phyloP scores from a whole-genome alignment of 2,888 invertebrate species.

The Apeira syringaria region DNA sequence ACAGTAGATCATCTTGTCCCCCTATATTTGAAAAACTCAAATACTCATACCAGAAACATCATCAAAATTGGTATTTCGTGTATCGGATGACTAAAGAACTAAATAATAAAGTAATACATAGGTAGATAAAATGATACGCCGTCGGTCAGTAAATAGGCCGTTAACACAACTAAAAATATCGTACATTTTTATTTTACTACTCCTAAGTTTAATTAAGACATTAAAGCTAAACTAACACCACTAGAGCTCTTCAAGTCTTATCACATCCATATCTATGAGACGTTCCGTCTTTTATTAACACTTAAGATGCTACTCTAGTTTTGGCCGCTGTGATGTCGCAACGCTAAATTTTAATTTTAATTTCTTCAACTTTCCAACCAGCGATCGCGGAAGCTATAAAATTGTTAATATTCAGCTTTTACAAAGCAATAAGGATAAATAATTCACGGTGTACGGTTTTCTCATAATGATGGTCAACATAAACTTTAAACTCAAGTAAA shows the following conservation, averaged over 20 bases:
- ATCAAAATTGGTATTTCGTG: no score
- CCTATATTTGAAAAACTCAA: no score
- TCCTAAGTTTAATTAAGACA: conserved; percentile 8
- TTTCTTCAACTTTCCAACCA: conserved; percentile 16
- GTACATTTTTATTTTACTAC: conserved; percentile 8
- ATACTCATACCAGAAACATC: no score
- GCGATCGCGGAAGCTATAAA: conserved; percentile 19
- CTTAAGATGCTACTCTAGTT: background rate
- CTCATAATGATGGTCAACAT: conserved; percentile 17
- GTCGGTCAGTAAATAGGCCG: background rate
- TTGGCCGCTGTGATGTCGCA: conserved; percentile 2
- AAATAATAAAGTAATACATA: no score
- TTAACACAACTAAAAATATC: background rate
- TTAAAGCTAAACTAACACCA: conserved; percentile 6
- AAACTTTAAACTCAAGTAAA: conserved; percentile 17
- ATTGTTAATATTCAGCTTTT: conserved; percentile 17
- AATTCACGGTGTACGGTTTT: conserved; percentile 14
- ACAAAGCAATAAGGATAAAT: conserved; percentile 26
- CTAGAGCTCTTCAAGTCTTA: conserved; percentile 2
- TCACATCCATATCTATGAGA: conserved; percentile 4
- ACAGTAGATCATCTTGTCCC: no score
- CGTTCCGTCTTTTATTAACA: conserved; percentile 2
- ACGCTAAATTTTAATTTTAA: conserved; percentile 16
- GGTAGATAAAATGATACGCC: no score
- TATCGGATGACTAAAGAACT: no score